These are phyloP conservation scores for Lepidocyrtinus sp. DNA, from an alignment of 2,888 invertebrate species.

Conservation along the genomic window DNA sequence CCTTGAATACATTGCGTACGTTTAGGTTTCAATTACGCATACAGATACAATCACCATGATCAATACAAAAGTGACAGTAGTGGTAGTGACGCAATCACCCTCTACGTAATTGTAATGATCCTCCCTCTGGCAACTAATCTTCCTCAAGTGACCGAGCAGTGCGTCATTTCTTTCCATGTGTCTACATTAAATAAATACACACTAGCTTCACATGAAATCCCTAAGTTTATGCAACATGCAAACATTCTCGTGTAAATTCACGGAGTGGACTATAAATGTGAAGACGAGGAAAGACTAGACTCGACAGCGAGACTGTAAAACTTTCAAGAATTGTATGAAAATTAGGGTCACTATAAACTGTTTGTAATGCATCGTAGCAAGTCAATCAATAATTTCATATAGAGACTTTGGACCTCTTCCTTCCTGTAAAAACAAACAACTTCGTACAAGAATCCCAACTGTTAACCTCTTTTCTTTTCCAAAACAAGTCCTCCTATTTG, in stretches of 20 bases:
- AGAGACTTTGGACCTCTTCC: slow-evolving; percentile 47
- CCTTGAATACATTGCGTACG: background rate
- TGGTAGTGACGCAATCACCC: slow-evolving; percentile 5
- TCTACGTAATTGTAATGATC: background rate
- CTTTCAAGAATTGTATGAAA: slow-evolving; percentile 41
- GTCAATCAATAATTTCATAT: slow-evolving; percentile 55
- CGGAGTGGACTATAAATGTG: background rate
- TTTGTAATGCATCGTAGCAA: slow-evolving; percentile 37
- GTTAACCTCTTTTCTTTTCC: slow-evolving; percentile 58
- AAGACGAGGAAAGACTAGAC: background rate
- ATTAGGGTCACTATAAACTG: slow-evolving; percentile 50
- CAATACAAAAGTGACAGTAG: background rate
- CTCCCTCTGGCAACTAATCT: background rate
- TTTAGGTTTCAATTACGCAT: background rate
- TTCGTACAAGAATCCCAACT: slow-evolving; percentile 39
- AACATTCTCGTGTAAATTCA: no score
- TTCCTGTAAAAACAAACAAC: slow-evolving; percentile 56
- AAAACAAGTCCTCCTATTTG: slow-evolving; percentile 55
- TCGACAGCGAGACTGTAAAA: slow-evolving; percentile 3
- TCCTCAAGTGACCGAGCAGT: slow-evolving; percentile 3
- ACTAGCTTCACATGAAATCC: no score
- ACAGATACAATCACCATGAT: background rate
- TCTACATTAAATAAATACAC: no score
- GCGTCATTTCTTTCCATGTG: no score
- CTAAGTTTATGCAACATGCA: no score